Evolutionary conservation across 2,113 vertebrate species (phyloP).

Genomic region (Eira barbara): DNA sequence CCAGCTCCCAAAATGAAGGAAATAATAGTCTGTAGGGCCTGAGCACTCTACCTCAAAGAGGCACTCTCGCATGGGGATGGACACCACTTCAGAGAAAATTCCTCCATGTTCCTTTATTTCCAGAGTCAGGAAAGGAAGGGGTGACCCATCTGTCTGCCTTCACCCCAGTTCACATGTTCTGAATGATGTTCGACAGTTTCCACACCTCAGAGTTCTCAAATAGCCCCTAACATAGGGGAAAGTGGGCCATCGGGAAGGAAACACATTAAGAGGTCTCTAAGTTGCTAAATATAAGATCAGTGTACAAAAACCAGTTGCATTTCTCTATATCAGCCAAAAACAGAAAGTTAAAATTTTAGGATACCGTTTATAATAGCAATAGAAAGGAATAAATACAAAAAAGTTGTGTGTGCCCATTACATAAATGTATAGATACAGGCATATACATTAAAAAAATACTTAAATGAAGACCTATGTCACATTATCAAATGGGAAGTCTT

Average conservation of each 20-base stretch:
- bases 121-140: neutral
- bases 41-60: neutral
- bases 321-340: neutral
- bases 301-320: neutral
- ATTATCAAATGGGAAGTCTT: neutral
- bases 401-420: neutral
- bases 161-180: neutral
- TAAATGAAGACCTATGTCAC: neutral
- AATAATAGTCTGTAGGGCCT: neutral
- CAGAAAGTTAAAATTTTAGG: neutral
- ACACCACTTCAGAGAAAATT: neutral
- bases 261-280: neutral
- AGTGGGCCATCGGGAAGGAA: neutral
- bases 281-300: neutral
- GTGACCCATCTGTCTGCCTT: neutral
- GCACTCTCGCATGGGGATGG: too few species aligned
- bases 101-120: neutral
- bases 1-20: neutral
- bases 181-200: neutral
- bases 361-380: neutral
- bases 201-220: neutral
- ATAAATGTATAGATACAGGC: neutral
- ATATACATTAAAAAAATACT: neutral
- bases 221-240: neutral
- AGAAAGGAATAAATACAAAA: neutral